phyloP scores from a whole-genome alignment of 2,113 vertebrate species.

The Epinephelus cyanopodus region DNA sequence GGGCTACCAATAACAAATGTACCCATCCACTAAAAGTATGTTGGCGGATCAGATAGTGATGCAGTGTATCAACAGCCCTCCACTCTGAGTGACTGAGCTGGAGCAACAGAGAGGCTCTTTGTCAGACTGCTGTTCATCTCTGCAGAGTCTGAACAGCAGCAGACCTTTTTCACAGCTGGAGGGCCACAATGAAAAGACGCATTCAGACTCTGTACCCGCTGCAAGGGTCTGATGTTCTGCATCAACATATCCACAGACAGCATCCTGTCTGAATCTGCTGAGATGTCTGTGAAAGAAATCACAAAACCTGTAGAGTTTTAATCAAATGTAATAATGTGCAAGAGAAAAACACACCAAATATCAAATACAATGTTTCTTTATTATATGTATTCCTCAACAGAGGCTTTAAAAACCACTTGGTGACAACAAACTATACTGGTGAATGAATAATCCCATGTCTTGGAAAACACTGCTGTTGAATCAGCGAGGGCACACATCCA shows the following conservation, averaged over 20 bases:
- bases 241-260: not conserved
- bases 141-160: slow-evolving; percentile 4
- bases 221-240: not conserved
- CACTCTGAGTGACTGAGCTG: slow-evolving; percentile 15
- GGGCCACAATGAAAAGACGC: slow-evolving; percentile 15
- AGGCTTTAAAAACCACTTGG: slow-evolving; percentile 71
- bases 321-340: not conserved
- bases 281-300: not conserved
- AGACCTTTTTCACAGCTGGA: slow-evolving; percentile 35
- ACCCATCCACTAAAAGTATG: not conserved
- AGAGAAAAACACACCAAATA: slow-evolving; percentile 16
- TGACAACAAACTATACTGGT: slow-evolving; percentile 61
- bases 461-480: slow-evolving; percentile 20
- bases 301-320: not conserved
- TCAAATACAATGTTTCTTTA: slow-evolving; percentile 75
- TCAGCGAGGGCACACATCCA: slow-evolving; percentile 25
- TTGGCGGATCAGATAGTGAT: slow-evolving; percentile 4
- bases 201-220: slow-evolving; percentile 10
- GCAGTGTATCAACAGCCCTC: not conserved
- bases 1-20: not conserved
- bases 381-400: slow-evolving; percentile 68
- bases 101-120: slow-evolving; percentile 49
- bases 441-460: slow-evolving; percentile 49
- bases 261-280: not conserved
- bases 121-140: slow-evolving; percentile 37